These are phyloP conservation scores for Tragelaphus scriptus DNA, from an alignment of 2,113 vertebrate genomes.

Conservation along the genomic window DNA sequence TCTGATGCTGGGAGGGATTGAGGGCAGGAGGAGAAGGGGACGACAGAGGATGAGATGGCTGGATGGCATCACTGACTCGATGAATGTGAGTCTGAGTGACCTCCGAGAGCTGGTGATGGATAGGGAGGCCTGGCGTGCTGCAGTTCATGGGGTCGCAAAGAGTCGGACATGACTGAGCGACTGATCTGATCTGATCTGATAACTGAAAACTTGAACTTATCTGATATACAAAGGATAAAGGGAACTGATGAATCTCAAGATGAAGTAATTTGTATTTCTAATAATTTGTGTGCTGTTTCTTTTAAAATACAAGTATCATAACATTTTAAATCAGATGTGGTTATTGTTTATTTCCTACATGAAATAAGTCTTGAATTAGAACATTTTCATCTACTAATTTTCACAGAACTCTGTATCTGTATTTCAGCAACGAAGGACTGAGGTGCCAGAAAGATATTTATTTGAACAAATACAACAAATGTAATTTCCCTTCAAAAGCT, in stretches of 20 bases:
- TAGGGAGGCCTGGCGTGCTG: too few species aligned
- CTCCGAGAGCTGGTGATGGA: too few species aligned
- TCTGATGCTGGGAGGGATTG: too few species aligned
- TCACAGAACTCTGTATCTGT: not conserved
- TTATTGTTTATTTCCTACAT: constrained; percentile 4
- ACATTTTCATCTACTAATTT: not conserved
- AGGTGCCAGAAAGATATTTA: constrained; percentile 1
- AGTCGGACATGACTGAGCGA: too few species aligned
- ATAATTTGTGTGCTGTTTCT: constrained; percentile 7
- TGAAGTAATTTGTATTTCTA: constrained; percentile 7
- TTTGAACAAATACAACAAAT: not conserved
- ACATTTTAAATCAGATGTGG: not conserved
- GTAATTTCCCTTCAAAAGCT: constrained; percentile 38
- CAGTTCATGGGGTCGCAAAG: too few species aligned
- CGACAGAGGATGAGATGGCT: too few species aligned
- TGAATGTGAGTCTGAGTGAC: too few species aligned
- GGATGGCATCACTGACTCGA: too few species aligned
- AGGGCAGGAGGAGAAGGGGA: too few species aligned
- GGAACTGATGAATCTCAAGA: not conserved
- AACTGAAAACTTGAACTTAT: not conserved
- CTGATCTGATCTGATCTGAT: too few species aligned
- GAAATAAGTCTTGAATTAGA: constrained; percentile 31
- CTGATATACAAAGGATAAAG: not conserved
- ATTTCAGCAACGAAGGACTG: constrained; percentile 22
- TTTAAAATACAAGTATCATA: constrained; percentile 1